Evolutionary conservation across 2,113 vertebrate genomes (phyloP), one percentile per base, ranked within the genome.

Genomic region (Nematolebias whitei): DNA sequence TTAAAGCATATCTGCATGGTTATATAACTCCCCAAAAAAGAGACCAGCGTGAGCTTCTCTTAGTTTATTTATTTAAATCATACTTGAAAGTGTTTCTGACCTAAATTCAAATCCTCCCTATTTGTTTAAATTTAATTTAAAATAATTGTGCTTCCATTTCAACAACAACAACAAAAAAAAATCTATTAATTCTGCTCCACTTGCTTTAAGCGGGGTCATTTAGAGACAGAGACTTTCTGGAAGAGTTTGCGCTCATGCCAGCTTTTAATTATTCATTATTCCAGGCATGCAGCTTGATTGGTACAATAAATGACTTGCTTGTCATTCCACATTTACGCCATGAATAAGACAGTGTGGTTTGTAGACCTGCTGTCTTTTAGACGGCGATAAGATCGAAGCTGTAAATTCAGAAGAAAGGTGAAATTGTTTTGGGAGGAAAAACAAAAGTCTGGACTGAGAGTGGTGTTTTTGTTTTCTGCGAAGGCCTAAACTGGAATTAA

Each of bases 301-400:
- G 16, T 61, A 48, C 74, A 71, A 66, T 72, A 52, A 84, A 82
- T 84, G 55, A 70, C 72, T 73, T 50, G 47, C 74, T 74, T 54
- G 48, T 29, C 64, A 71, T 51, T 68, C 29, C 24, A 47, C 69
- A 73, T 71, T 74, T 74, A 76, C 64, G 68, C 51, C 70, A 58
- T 68, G 68, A 80, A 75, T 68, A 77, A 68, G 67, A 50, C 43
- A 78, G 55, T 63, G 57, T 69, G 68, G 80, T 78, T 67, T 76
- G 43, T 29, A 54, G 60, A 65, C 16, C 43, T 38, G 65, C 39
- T 66, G 56, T 53, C 49, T 60, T 71, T 63, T 50, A 23, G 54
- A 52, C 45, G 39, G 48, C 58, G 4, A 45, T 45, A 38, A 74
- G 66, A 81, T 80, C 82, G 65, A 54, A 71, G 54, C 19, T 70